Evolutionary conservation across 2,113 vertebrate genomes (phyloP), one percentile per base, ranked within the genome.

Genomic region (Percopsis transmontana): DNA sequence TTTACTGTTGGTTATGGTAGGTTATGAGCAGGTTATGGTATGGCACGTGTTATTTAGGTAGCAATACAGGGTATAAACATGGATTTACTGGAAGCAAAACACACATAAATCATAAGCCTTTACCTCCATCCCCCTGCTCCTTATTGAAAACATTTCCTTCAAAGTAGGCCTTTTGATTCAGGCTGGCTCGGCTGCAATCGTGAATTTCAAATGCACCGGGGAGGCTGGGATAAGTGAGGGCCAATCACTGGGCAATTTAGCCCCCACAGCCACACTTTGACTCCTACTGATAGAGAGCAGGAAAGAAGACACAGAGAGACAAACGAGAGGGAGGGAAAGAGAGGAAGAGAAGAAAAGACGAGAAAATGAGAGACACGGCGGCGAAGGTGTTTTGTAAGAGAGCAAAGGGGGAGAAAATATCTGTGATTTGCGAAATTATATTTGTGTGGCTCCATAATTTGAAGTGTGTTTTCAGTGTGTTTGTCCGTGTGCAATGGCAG

Each of bases 171-270:
- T 89, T n/a, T 86, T 86, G 84, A 77, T 85, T 88, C 80, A 79
- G 79, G 82, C 72, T 48, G 76, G 65, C 74, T 72, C 68, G 73
- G 69, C 84, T 84, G 84, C 87, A 89, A 91, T 90, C 90, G 90
- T 76, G 82, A 85, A 80, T 84, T 85, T 83, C 66, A 79, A 85
- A 88, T 80, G 80, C 85, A 85, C 83, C 41, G 51, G 74, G 83
- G 84, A 88, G 62, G 77, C 70, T 72, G 72, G 68, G 80, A 84
- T 88, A 90, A 88, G 83, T 86, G 79, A 89, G 81, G 89, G 82
- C 84, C 91, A 91, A 90, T 91, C 89, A 88, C 74, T 45, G 56
- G 72, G 81, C 84, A 88, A 86, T 87, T 89, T 87, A 84, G 81
- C 80, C 87, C 80, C 87, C 81, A 77, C 83, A 89, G 87, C 85